Conservation (phyloP, 1,140 invertebrate species). For the Sycobia sp. region DNA sequence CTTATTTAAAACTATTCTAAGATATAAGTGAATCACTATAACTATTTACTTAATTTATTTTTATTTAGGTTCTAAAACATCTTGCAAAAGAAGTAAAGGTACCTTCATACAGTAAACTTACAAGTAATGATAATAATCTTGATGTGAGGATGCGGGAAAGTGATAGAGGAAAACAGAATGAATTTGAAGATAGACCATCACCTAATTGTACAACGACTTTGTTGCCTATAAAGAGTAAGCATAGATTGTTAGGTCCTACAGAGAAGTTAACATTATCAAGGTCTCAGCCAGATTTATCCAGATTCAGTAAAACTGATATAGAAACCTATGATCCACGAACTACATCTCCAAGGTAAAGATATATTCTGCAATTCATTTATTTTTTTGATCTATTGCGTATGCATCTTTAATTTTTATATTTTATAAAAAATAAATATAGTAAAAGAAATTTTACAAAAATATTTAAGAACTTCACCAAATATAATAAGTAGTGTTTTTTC, state of each 20-base stretch:
- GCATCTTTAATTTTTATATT: conserved; percentile 4
- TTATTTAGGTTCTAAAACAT: conserved; percentile 77
- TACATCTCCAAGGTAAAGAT: conserved; percentile 54
- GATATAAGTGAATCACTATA: too few species aligned
- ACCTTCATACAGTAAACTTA: conserved; percentile 55
- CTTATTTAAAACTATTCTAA: neutral
- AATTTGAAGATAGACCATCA: conserved; percentile 60
- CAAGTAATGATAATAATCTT: conserved; percentile 47
- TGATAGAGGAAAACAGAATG: conserved; percentile 53
- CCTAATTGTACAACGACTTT: conserved; percentile 59
- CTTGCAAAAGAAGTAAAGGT: conserved; percentile 80
- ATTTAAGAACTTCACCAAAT: too few species aligned
- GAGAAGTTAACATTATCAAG: conserved; percentile 74
- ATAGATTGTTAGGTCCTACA: conserved; percentile 59
- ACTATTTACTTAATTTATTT: conserved; percentile 3
- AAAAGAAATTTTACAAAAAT: too few species aligned
- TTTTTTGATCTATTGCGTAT: too few species aligned
- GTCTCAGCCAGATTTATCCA: conserved; percentile 76
- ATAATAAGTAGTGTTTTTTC: too few species aligned
- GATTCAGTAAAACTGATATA: conserved; percentile 56
- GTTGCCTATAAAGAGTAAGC: conserved; percentile 57
- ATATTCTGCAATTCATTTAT: neutral
- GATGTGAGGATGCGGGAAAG: conserved; percentile 51
- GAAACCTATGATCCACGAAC: conserved; percentile 54
- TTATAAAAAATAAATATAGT: too few species aligned